Percentiles rank a stretch among this genome's conserved stretches.
These are phyloP conservation scores for Pelecanus crispus DNA, from an alignment of 2,113 vertebrate genomes.

Conservation along the genomic window DNA sequence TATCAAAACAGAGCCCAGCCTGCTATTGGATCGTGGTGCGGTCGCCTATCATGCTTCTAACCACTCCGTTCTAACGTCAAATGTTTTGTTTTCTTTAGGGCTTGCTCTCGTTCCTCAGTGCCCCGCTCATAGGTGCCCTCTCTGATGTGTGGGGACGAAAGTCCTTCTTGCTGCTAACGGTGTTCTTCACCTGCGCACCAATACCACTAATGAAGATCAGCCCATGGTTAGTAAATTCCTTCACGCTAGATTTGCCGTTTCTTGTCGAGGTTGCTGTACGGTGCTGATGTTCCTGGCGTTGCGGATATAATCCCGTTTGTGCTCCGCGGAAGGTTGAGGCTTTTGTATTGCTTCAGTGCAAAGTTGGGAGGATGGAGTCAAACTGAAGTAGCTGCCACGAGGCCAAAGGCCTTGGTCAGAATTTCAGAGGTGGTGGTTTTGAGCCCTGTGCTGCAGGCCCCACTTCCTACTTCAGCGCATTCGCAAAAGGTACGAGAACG, in stretches of 20 bases:
- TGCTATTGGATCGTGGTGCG: neutral
- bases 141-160: constrained; percentile 90
- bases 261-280: neutral
- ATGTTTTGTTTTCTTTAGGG: constrained; percentile 67
- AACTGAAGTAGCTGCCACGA: neutral
- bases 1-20: fast-evolving
- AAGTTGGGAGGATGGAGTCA: neutral
- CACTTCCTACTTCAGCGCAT: neutral
- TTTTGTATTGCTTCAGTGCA: neutral
- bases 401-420: neutral
- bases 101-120: constrained; percentile 85
- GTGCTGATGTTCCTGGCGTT: neutral
- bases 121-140: constrained; percentile 86
- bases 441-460: neutral
- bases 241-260: neutral
- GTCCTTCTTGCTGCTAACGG: constrained; percentile 87
- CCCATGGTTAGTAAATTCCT: constrained; percentile 76
- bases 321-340: neutral
- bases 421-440: neutral
- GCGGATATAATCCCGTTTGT: neutral
- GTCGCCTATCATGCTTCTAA: fast-evolving
- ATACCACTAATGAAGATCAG: constrained; percentile 91
- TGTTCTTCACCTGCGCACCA: constrained; percentile 88
- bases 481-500: neutral
- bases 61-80: neutral